Evolutionary conservation across 2,113 vertebrate species (phyloP).

Genomic region (Amphilophus citrinellus): DNA sequence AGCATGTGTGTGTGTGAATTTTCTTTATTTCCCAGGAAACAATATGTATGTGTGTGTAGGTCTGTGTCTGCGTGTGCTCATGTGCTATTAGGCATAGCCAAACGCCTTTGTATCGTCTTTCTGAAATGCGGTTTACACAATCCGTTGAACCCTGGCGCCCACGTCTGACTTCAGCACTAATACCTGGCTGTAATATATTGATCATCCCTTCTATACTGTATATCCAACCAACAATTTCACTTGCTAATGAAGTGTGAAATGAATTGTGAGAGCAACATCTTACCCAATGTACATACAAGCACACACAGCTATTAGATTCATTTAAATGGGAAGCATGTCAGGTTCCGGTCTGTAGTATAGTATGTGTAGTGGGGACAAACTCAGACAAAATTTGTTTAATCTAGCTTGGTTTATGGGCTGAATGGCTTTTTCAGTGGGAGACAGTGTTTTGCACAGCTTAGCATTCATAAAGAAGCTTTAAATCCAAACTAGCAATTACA

Average conservation of each 20-base stretch:
- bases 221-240: constrained; percentile 55
- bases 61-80: constrained; percentile 6
- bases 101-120: constrained; percentile 1
- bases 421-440: constrained; percentile 16
- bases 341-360: constrained; percentile 21
- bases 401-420: constrained; percentile 32
- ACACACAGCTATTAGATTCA: constrained; percentile 50
- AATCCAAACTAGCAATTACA: constrained; percentile 54
- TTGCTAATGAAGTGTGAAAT: constrained; percentile 75
- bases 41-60: constrained; percentile 12
- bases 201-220: constrained; percentile 50
- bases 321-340: constrained; percentile 49
- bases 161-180: constrained; percentile 44
- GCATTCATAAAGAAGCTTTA: constrained; percentile 28
- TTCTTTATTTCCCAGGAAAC: constrained; percentile 35
- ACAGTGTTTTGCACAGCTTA: constrained; percentile 12
- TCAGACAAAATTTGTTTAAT: constrained; percentile 47
- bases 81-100: not conserved
- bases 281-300: constrained; percentile 41
- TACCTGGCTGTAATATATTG: constrained; percentile 60
- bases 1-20: not conserved
- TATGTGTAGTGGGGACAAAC: constrained; percentile 16
- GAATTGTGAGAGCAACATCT: constrained; percentile 59
- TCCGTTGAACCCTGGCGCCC: constrained; percentile 26
- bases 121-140: constrained; percentile 47